Conservation (phyloP, 2,113 vertebrate genomes). For the Melanostigma gelatinosum region DNA sequence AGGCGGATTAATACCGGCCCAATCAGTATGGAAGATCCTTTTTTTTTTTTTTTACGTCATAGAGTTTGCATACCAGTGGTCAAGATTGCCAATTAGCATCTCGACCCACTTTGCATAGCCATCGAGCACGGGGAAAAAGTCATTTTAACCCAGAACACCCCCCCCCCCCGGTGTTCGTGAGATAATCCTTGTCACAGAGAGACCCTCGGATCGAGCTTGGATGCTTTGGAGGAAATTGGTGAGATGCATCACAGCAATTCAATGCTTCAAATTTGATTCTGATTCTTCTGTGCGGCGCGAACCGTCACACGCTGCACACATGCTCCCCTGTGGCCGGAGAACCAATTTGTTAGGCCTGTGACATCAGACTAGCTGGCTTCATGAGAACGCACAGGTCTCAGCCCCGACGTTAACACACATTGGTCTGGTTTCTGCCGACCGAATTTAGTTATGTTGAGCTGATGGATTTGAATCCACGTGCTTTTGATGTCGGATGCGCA, state of each 20-base stretch:
- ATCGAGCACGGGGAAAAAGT: neutral
- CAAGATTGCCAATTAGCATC: conserved; percentile 39
- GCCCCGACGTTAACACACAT: conserved; percentile 58
- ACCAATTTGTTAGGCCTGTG: conserved; percentile 75
- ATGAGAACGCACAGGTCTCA: conserved; percentile 60
- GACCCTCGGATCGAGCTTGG: conserved; percentile 38
- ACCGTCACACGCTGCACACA: conserved; percentile 59
- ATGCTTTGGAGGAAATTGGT: conserved; percentile 67
- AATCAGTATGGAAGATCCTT: neutral
- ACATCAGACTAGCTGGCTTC: conserved; percentile 63
- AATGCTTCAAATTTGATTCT: conserved; percentile 71
- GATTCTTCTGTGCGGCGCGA: conserved; percentile 67
- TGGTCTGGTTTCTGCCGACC: conserved; percentile 56
- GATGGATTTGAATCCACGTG: conserved; percentile 1
- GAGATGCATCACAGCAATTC: conserved; percentile 69
- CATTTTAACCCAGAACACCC: conserved; percentile 50
- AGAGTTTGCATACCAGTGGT: conserved; percentile 27
- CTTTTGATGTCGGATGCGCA: neutral
- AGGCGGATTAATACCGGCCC: neutral
- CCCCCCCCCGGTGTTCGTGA: conserved; percentile 43
- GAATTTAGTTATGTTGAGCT: conserved; percentile 44
- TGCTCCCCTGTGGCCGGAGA: conserved; percentile 70
- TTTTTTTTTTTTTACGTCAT: neutral
- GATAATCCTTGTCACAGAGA: conserved; percentile 66
- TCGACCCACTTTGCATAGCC: conserved; percentile 23